Evolutionary conservation across 2,113 vertebrate species (phyloP).

Genomic region (Callithrix jacchus): DNA sequence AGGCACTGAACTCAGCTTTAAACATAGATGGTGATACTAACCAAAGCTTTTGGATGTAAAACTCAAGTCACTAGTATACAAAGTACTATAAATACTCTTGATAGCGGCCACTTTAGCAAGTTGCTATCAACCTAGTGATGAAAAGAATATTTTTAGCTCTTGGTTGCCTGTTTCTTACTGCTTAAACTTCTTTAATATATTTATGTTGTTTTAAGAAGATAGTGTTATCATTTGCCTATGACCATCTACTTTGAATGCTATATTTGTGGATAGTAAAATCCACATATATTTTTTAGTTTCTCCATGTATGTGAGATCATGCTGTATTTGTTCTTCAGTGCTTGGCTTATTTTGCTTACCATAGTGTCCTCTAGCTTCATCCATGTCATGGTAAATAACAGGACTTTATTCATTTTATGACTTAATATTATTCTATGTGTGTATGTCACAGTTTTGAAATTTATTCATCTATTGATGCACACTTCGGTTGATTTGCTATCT

Average conservation of each 20-base stretch:
- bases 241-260: not conserved
- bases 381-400: not conserved
- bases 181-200: not conserved
- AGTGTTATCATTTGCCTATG: not conserved
- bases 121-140: constrained; percentile 67
- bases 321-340: not conserved
- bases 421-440: not conserved
- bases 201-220: constrained; percentile 60
- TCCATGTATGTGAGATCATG: not conserved
- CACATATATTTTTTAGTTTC: not conserved
- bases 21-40: constrained; percentile 80
- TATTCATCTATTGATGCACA: not conserved
- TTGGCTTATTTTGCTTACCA: not conserved
- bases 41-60: constrained; percentile 81
- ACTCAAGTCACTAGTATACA: constrained; percentile 76
- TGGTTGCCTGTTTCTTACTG: not conserved
- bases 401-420: not conserved
- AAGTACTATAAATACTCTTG: constrained; percentile 74
- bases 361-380: not conserved
- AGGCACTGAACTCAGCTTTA: constrained; percentile 77
- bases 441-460: not conserved
- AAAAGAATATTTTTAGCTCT: constrained; percentile 61
- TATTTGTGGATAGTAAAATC: not conserved
- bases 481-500: not conserved
- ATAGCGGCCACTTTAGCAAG: constrained; percentile 71